Evolutionary conservation across 1,140 invertebrate genomes (phyloP).

Genomic region (Musca domestica): DNA sequence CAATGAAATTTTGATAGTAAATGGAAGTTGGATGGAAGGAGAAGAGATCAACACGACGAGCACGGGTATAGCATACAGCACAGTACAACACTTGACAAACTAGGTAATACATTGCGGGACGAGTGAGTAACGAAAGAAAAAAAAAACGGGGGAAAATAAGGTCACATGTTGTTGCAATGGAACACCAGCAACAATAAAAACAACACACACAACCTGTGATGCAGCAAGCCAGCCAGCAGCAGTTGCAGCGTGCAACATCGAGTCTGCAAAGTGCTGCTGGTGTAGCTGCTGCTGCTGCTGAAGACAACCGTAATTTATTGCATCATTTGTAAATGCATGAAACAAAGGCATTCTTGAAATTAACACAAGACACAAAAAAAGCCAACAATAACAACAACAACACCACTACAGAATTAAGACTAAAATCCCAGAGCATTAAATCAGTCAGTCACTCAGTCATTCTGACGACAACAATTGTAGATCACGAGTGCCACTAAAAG

Average conservation of each 20-base stretch:
- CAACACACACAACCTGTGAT: too few relatives aligned
- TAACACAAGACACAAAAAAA: background rate
- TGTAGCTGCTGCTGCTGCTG: background rate
- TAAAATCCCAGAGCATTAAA: too few relatives aligned
- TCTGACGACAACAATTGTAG: conserved; percentile 8
- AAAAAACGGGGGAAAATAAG: too few relatives aligned
- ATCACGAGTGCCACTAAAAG: background rate
- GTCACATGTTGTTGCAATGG: too few relatives aligned
- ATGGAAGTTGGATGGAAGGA: too few relatives aligned
- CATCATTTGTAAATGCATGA: conserved; percentile 20
- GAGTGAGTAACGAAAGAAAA: too few relatives aligned
- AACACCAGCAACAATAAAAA: conserved; percentile 32
- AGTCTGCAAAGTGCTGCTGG: too few relatives aligned
- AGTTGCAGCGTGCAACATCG: background rate
- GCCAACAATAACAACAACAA: background rate
- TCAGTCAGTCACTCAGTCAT: conserved; percentile 40
- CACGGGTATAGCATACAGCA: too few relatives aligned
- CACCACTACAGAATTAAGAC: too few relatives aligned
- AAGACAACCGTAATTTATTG: conserved; percentile 20
- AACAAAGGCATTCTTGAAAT: conserved; percentile 20
- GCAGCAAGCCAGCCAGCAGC: background rate
- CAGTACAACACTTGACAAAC: conserved; percentile 17
- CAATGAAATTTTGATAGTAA: too few relatives aligned
- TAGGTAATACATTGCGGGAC: too few relatives aligned
- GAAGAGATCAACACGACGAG: too few relatives aligned